phyloP scores from a whole-genome alignment of 2,888 invertebrate genomes.

The Drosophila emarginata region DNA sequence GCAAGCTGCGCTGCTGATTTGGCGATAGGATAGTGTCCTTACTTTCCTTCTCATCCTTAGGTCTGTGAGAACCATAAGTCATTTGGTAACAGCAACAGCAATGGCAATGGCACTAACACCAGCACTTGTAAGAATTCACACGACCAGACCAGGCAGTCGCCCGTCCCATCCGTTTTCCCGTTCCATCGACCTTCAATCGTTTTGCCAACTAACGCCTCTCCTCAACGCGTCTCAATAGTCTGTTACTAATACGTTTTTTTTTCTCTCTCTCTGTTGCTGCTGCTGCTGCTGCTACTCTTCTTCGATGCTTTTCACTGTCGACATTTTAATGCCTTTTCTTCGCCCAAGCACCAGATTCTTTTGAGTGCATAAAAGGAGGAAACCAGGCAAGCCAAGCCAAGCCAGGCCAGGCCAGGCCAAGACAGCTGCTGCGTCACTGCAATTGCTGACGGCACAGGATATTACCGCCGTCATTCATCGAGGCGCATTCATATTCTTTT shows the following conservation, averaged over 20 bases:
- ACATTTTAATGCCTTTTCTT: constrained; percentile 74
- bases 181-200: neutral
- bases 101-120: constrained; percentile 18
- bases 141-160: constrained; percentile 47
- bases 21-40: constrained; percentile 68
- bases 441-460: constrained; percentile 71
- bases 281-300: constrained; percentile 34
- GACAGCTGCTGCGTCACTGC: constrained; percentile 69
- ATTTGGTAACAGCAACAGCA: constrained; percentile 59
- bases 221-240: constrained; percentile 71
- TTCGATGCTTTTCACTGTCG: constrained; percentile 34
- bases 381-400: neutral
- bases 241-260: constrained; percentile 74
- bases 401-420: constrained; percentile 32
- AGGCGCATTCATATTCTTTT: constrained; percentile 51
- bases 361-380: constrained; percentile 69
- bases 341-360: constrained; percentile 61
- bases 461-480: constrained; percentile 77
- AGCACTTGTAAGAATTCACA: constrained; percentile 74
- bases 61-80: constrained; percentile 73
- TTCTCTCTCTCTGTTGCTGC: constrained; percentile 29
- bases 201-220: neutral
- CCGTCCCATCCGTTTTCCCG: constrained; percentile 11
- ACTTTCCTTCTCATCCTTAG: constrained; percentile 15
- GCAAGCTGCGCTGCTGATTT: constrained; percentile 55